Evolutionary conservation across 2,113 vertebrate genomes (phyloP).

Genomic region (Lepus timidus): DNA sequence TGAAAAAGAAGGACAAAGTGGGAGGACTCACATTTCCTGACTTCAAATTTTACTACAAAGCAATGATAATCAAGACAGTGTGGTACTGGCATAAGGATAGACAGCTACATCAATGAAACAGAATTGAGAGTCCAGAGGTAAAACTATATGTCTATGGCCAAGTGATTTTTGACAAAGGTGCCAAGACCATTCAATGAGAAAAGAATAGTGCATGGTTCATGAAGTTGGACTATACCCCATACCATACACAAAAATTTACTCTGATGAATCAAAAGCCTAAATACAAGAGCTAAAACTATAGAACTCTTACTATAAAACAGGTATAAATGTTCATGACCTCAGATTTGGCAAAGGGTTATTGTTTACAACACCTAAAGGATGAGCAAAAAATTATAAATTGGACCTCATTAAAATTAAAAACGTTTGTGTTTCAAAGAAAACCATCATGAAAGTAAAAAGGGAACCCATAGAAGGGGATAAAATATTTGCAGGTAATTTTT

Average conservation of each 20-base stretch:
- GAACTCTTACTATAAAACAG: background rate
- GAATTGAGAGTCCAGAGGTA: constrained; percentile 36
- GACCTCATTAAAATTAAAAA: constrained; percentile 17
- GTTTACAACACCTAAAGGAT: background rate
- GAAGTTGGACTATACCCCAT: background rate
- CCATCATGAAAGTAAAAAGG: background rate
- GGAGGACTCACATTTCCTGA: background rate
- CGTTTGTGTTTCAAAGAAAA: background rate
- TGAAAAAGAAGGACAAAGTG: constrained; percentile 43
- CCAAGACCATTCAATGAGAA: constrained; percentile 41
- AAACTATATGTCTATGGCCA: background rate
- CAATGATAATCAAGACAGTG: background rate
- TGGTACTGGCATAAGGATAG: background rate
- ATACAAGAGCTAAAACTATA: background rate
- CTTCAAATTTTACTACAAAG: constrained; percentile 49
- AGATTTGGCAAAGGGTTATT: background rate
- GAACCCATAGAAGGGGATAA: background rate
- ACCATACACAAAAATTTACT: constrained; percentile 37
- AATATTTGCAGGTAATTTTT: background rate
- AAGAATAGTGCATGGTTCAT: background rate
- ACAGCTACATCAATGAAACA: background rate
- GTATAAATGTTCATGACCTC: background rate
- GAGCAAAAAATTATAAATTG: background rate
- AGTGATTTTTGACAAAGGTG: background rate
- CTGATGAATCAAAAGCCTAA: background rate